A percentile compares a stretch with the other conserved stretches of the same genome.
Evolutionary conservation across 2,113 vertebrate species (phyloP).

Genomic region (Protobothrops flavoviridis): DNA sequence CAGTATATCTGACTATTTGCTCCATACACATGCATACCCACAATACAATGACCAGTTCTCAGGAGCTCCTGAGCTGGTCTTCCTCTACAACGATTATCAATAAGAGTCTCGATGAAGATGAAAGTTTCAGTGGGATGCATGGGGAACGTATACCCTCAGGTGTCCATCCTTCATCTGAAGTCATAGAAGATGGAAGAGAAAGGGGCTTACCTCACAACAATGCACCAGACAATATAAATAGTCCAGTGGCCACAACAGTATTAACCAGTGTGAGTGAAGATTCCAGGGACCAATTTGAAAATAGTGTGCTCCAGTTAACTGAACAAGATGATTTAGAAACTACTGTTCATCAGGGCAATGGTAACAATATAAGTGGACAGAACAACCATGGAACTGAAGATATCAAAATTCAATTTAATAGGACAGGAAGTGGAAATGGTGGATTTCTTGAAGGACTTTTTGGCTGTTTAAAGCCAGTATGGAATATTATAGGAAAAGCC

Average conservation of each 20-base stretch:
- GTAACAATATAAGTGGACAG: conserved; percentile 74
- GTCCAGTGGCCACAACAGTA: conserved; percentile 77
- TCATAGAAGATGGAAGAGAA: conserved; percentile 80
- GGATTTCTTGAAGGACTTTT: conserved; percentile 98
- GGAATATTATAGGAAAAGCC: conserved; percentile 98
- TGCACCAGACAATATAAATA: conserved; percentile 62
- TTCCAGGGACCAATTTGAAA: conserved; percentile 91
- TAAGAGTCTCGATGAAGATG: conserved; percentile 85
- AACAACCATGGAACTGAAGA: conserved; percentile 72
- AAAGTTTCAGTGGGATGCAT: conserved; percentile 63
- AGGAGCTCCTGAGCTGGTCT: conserved; percentile 90
- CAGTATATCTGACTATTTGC: conserved; percentile 47
- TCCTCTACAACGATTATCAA: conserved; percentile 80
- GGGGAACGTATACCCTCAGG: conserved; percentile 71
- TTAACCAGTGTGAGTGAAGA: conserved; percentile 86
- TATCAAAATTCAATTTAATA: conserved; percentile 93
- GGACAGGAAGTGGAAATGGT: conserved; percentile 78
- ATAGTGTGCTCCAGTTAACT: conserved; percentile 92
- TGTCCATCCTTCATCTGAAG: conserved; percentile 73
- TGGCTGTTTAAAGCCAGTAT: conserved; percentile 92
- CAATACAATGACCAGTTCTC: conserved; percentile 92
- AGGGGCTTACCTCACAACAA: conserved; percentile 73
- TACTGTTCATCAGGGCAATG: conserved; percentile 70
- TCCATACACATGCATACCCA: conserved; percentile 88
- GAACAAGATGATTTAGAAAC: conserved; percentile 86